Base-by-base conservation (phyloP, 2,888 invertebrate species). In the Hydroisotoma schaefferi region DNA sequence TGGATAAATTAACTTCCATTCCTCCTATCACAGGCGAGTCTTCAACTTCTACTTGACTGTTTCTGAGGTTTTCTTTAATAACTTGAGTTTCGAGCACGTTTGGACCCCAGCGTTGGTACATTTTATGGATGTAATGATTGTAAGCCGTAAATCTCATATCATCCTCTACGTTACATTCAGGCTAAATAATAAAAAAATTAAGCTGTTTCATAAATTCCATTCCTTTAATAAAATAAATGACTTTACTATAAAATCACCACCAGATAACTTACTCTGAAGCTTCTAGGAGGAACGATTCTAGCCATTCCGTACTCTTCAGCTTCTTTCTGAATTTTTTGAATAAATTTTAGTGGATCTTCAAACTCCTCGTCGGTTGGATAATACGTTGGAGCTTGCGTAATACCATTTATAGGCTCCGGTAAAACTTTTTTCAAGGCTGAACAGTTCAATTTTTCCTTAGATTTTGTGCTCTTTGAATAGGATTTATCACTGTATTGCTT, bases 61-160 rank as follows among this genome's bases (percentile, higher is more conserved):
- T 63, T 18, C 63, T 58, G 18, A 71, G 40, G 55, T 70, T 67
- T 40, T 70, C 66, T 37, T 65, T 87, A 51, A 95, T 93, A 6
- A 90, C 89, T 76, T 87, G 86, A 75, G 91, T 80, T 76, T 93
- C 89, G 69, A 87, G 85, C 1, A 89, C 85, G 71, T 88, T 90
- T 0, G 90, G 87, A 0, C 94, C 94, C 93, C 93, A 94, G 29
- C 94, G 84, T 72, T 86, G 84, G 72, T 87, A 81, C 84, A 94
- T 85, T 67, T 90, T 88, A 73, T 92, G 87, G 1, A 94, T 85
- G 73, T 93, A 92, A 75, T 95, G 95, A 77, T 93, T 90, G 67
- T 88, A 87, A 0, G 90, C 89, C 0, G 87, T 87, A 74, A 95
- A 94, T 2, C 90, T 79, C 82, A 90, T 87, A 63, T 90, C 88